Percentiles rank a stretch among this genome's conserved stretches.
These are phyloP conservation scores for Drosophila tristis DNA, from an alignment of 1,140 invertebrate species.

Conservation along the genomic window DNA sequence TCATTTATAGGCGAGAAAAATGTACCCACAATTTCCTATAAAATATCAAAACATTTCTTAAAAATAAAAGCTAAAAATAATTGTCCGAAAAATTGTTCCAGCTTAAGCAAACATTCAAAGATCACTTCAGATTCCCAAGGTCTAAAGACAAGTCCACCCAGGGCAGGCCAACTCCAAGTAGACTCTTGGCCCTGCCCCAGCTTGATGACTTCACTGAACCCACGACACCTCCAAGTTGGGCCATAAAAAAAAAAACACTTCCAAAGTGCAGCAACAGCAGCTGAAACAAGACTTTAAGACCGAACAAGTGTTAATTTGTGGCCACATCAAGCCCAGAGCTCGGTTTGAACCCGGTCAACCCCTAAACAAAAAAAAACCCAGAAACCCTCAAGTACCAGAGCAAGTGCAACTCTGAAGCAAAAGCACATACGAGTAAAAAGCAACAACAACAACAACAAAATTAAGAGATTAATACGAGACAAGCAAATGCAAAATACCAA, in stretches of 20 bases:
- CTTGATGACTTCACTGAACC: conserved; percentile 25
- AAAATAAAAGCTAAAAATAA: no score
- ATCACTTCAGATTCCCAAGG: neutral
- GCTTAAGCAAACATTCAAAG: no score
- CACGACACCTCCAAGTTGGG: conserved; percentile 15
- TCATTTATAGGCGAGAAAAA: no score
- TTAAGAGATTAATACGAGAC: conserved; percentile 67
- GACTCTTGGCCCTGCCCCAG: neutral
- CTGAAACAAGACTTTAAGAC: conserved; percentile 43
- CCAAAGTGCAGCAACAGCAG: conserved; percentile 50
- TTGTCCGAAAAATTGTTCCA: no score
- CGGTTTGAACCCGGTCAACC: conserved; percentile 40
- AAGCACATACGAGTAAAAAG: neutral
- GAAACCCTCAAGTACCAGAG: conserved; percentile 36
- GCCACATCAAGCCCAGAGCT: conserved; percentile 42
- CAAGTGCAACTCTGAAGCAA: conserved; percentile 45
- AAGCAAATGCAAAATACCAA: conserved; percentile 59
- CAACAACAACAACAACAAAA: conserved; percentile 31
- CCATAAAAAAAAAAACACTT: conserved; percentile 37
- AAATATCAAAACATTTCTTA: no score
- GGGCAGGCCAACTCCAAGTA: no score
- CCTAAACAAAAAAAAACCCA: conserved; percentile 37
- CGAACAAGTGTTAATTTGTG: conserved; percentile 51
- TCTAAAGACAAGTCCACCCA: neutral
- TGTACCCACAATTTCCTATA: no score